Evolutionary conservation across 2,888 invertebrate genomes (phyloP).

Genomic region (Chironomus riparius): DNA sequence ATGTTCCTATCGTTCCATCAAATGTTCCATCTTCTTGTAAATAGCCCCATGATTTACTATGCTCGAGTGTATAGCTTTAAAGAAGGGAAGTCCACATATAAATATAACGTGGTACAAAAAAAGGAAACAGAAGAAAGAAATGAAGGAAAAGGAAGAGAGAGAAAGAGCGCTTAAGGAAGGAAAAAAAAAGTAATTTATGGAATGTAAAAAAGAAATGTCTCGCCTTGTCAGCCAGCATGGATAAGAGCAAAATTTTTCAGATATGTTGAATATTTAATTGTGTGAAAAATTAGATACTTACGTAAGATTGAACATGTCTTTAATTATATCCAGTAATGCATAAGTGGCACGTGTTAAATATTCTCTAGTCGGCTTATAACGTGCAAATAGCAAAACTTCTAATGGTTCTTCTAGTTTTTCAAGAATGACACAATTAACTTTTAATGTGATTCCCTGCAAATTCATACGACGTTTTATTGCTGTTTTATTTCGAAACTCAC

Average conservation of each 20-base stretch:
- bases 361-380: slow-evolving; percentile 48
- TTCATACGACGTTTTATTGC: slow-evolving; percentile 42
- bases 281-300: slow-evolving; percentile 37
- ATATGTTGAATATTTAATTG: slow-evolving; percentile 16
- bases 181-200: not conserved
- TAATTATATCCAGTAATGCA: slow-evolving; percentile 49
- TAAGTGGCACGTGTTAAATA: slow-evolving; percentile 56
- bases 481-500: slow-evolving; percentile 35
- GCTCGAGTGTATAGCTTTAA: slow-evolving; percentile 30
- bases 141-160: not conserved
- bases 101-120: not conserved
- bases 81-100: slow-evolving; percentile 32
- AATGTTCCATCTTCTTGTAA: slow-evolving; percentile 46
- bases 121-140: not conserved
- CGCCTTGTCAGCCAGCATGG: not conserved
- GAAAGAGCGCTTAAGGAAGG: no score
- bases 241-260: not conserved
- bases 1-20: slow-evolving; percentile 54
- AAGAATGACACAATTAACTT: slow-evolving; percentile 48
- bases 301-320: slow-evolving; percentile 59
- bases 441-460: slow-evolving; percentile 49
- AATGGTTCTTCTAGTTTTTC: slow-evolving; percentile 42
- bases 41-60: slow-evolving; percentile 56
- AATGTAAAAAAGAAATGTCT: not conserved
- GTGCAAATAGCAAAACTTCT: slow-evolving; percentile 46